These are phyloP conservation scores for Piscicola geometra DNA, from an alignment of 2,888 invertebrate genomes.

Conservation along the genomic window DNA sequence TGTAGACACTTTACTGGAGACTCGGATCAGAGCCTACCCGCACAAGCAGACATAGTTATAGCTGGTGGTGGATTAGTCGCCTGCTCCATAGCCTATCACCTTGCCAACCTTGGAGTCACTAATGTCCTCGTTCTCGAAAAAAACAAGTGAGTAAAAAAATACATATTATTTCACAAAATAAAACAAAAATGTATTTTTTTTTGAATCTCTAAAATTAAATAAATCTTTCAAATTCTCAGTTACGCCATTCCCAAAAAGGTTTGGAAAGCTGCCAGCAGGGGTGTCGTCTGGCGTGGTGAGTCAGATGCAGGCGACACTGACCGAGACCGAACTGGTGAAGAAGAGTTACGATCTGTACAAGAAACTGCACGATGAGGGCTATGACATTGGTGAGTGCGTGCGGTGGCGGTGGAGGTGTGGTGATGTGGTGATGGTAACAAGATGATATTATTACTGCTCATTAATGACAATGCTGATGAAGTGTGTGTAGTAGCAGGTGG, in stretches of 20 bases:
- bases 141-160: conserved; percentile 65
- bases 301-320: conserved; percentile 59
- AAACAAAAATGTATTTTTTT: too few relatives aligned
- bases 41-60: conserved; percentile 70
- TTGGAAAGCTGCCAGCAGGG: conserved; percentile 55
- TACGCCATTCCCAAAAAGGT: conserved; percentile 43
- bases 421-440: too few relatives aligned
- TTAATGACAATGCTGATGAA: too few relatives aligned
- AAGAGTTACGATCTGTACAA: conserved; percentile 52
- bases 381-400: conserved; percentile 46
- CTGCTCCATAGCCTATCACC: conserved; percentile 82
- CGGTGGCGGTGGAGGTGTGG: neutral
- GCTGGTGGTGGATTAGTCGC: conserved; percentile 90
- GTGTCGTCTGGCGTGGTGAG: conserved; percentile 53
- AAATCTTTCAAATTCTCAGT: neutral
- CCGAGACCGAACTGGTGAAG: conserved; percentile 65
- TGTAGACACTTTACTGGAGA: neutral
- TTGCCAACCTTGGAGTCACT: conserved; percentile 73
- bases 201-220: too few relatives aligned
- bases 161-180: neutral
- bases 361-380: conserved; percentile 50
- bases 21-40: conserved; percentile 52
- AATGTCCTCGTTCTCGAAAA: conserved; percentile 79
- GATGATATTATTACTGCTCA: too few relatives aligned
- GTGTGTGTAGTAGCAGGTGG: too few relatives aligned